These are phyloP conservation scores for Saccostrea echinata DNA, from an alignment of 1,140 invertebrate genomes.

Conservation along the genomic window DNA sequence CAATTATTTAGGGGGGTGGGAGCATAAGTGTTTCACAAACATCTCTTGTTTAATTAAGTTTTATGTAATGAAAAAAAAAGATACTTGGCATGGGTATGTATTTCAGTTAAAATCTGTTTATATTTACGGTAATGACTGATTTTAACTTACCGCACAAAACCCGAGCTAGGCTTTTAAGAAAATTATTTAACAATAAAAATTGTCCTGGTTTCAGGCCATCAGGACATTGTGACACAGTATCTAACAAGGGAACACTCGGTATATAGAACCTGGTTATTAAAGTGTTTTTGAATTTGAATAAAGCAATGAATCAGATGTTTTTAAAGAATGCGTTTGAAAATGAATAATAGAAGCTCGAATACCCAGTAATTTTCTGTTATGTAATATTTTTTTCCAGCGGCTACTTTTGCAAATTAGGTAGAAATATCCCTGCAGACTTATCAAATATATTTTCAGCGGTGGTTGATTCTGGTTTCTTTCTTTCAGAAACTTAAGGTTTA, in stretches of 20 bases:
- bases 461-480: too few species aligned
- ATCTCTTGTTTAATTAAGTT: too few species aligned
- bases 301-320: not conserved
- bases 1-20: too few species aligned
- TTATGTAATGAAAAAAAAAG: too few species aligned
- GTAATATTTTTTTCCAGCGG: not conserved
- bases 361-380: not conserved
- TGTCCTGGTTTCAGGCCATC: not conserved
- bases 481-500: too few species aligned
- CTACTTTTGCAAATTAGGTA: too few species aligned
- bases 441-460: too few species aligned
- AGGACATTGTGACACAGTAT: conserved; percentile 3
- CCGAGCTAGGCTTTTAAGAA: not conserved
- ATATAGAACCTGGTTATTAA: not conserved
- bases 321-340: not conserved
- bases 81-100: too few species aligned
- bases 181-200: conserved; percentile 2
- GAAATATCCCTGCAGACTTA: too few species aligned
- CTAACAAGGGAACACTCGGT: not conserved
- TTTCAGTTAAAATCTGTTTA: too few species aligned
- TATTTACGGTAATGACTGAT: too few species aligned
- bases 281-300: not conserved
- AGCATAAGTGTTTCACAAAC: too few species aligned
- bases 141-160: not conserved
- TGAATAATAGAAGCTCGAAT: not conserved